Base-by-base conservation (phyloP, 2,113 vertebrate species). In the Sinocyclocheilus rhinocerous region DNA sequence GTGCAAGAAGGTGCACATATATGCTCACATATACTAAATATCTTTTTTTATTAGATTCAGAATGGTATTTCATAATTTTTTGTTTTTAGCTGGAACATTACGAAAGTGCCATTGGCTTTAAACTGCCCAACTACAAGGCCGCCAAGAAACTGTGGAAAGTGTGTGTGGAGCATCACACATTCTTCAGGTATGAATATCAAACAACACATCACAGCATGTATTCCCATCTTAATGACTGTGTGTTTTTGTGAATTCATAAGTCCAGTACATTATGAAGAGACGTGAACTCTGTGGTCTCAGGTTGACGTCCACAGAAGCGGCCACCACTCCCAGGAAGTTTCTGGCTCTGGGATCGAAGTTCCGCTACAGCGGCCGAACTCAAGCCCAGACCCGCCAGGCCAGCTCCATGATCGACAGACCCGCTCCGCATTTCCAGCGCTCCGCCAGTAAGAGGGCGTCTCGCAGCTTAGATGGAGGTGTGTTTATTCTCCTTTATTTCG, bases 111-210 rank as follows among this genome's bases (percentile, higher is more conserved):
- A 99, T 99, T 76, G 98, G 98, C 24, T 99, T 99, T 94, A 99
- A 98, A 91, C 95, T 99, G 87, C 97, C 97, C 24, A 99, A 96
- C 91, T 99, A 99, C 90, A 96, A 97, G 87, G 97, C 98, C 15
- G 96, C 98, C n/a, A 99, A 99, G 92, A 99, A 97, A 92, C 92
- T 99, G 86, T 99, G 98, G 98, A 99, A 99, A 92, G 98, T 99
- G 4, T 99, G 97, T 91, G 98, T 99, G 36, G 98, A 99, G 24
- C 98, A 99, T 92, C 98, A 99, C 89, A 98, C 98, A 0, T 99
- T 99, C 92, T 99, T 99, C 96, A 99, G 98, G 98, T 98, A 91
- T 77, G 59, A 69, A 48, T 20, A 29, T 65, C 16, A 57, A 26
- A 39, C 9, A 20, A 1, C 65, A 3, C 55, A n/a, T 79, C 20